Conservation (phyloP, 1,140 invertebrate species). For the Drosophila novamexicana region DNA sequence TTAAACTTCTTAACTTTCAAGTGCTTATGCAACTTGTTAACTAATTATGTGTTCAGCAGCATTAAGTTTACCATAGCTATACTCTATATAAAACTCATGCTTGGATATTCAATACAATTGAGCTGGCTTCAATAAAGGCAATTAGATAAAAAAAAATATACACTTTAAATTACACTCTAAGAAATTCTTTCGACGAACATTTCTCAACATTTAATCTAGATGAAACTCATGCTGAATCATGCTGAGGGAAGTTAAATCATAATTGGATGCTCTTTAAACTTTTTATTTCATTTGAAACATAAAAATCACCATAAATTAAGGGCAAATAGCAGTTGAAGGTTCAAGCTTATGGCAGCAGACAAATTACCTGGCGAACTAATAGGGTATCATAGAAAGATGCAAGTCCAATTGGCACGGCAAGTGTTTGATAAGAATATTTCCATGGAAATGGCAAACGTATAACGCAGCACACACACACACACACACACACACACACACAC, state of each 20-base stretch:
- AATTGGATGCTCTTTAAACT: too few relatives aligned
- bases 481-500: not conserved
- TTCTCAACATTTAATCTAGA: not conserved
- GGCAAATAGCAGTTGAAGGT: too few relatives aligned
- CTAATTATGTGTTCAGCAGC: slow-evolving; percentile 59
- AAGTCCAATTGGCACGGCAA: slow-evolving; percentile 35
- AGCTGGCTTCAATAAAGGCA: not conserved
- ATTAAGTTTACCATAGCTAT: slow-evolving; percentile 15
- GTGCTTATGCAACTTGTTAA: slow-evolving; percentile 73
- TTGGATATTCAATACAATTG: not conserved
- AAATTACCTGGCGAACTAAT: not conserved
- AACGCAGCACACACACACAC: not conserved
- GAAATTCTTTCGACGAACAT: too few relatives aligned
- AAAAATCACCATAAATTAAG: too few relatives aligned
- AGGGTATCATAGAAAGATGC: slow-evolving; percentile 10
- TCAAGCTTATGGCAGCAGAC: too few relatives aligned
- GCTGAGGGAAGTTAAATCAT: too few relatives aligned
- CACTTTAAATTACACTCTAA: not conserved
- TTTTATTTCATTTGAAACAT: too few relatives aligned
- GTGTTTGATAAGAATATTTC: slow-evolving; percentile 44
- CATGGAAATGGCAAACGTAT: slow-evolving; percentile 25
- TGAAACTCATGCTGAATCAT: not conserved
- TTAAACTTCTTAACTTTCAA: slow-evolving; percentile 69
- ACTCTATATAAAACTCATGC: not conserved
- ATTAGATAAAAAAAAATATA: not conserved